Conservation (phyloP, 2,888 invertebrate species). For the Unio pictorum region DNA sequence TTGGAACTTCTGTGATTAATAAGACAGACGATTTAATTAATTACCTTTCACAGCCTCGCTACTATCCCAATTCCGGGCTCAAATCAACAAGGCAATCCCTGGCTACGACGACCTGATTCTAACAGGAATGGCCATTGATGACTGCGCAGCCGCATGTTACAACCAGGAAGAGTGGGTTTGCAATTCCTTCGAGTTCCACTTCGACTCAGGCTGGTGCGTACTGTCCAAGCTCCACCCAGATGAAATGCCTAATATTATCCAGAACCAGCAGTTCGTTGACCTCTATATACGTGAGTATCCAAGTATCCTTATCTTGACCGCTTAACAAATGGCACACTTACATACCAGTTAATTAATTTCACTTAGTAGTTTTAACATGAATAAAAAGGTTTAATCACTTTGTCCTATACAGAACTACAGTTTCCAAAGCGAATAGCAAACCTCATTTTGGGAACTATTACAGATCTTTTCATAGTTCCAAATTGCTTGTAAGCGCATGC, state of each 20-base stretch:
- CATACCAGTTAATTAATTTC: too few relatives aligned
- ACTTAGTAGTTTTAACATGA: not conserved
- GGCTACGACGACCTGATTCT: constrained; percentile 42
- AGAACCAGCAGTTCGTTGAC: constrained; percentile 30
- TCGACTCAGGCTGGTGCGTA: constrained; percentile 44
- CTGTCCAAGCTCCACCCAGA: constrained; percentile 51
- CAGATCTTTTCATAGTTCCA: too few relatives aligned
- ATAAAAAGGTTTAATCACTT: not conserved
- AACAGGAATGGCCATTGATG: constrained; percentile 52
- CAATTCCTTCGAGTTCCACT: constrained; percentile 55
- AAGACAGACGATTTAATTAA: not conserved
- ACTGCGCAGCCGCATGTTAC: constrained; percentile 50
- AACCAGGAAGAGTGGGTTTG: constrained; percentile 45
- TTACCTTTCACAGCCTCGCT: constrained; percentile 20
- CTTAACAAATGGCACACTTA: not conserved
- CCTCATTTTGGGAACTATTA: too few relatives aligned
- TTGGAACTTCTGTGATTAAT: not conserved
- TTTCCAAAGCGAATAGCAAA: too few relatives aligned
- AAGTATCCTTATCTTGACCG: not conserved
- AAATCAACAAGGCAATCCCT: constrained; percentile 39
- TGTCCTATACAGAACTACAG: too few relatives aligned
- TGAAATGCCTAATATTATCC: constrained; percentile 35
- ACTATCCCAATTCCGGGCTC: constrained; percentile 33
- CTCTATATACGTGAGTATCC: constrained; percentile 50
- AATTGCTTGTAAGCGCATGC: too few relatives aligned